Percentiles rank a stretch among this genome's conserved stretches.
These are phyloP conservation scores for Oreotrochilus melanogaster DNA, from an alignment of 2,113 vertebrate species.

Conservation along the genomic window DNA sequence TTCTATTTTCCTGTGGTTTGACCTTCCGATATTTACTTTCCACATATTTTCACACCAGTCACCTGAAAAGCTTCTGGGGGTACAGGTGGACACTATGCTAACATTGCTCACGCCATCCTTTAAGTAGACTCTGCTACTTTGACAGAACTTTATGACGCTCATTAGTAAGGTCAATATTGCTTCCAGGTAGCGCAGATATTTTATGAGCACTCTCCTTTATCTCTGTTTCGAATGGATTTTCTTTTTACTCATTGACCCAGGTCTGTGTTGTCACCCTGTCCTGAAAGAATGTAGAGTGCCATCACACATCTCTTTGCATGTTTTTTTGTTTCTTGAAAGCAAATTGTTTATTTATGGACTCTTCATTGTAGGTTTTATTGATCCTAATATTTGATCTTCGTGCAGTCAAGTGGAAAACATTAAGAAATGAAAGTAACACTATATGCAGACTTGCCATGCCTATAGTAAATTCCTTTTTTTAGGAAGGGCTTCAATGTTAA, in stretches of 20 bases:
- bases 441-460: background rate
- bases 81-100: background rate
- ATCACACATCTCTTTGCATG: background rate
- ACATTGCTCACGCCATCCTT: background rate
- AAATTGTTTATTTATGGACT: background rate
- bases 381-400: background rate
- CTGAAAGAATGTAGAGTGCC: background rate
- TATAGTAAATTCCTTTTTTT: background rate
- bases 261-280: background rate
- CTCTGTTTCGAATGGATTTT: background rate
- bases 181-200: background rate
- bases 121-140: background rate
- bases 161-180: background rate
- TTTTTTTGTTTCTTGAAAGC: background rate
- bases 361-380: constrained; percentile 22
- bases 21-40: too few relatives aligned
- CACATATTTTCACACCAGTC: too few relatives aligned
- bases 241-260: background rate
- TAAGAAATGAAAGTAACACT: constrained; percentile 6
- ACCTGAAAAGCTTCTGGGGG: too few relatives aligned
- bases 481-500: background rate
- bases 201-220: background rate
- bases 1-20: too few relatives aligned
- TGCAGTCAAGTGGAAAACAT: background rate
- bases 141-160: background rate